phyloP scores from a whole-genome alignment of 2,888 invertebrate species.

The Bhutanitis thaidina region DNA sequence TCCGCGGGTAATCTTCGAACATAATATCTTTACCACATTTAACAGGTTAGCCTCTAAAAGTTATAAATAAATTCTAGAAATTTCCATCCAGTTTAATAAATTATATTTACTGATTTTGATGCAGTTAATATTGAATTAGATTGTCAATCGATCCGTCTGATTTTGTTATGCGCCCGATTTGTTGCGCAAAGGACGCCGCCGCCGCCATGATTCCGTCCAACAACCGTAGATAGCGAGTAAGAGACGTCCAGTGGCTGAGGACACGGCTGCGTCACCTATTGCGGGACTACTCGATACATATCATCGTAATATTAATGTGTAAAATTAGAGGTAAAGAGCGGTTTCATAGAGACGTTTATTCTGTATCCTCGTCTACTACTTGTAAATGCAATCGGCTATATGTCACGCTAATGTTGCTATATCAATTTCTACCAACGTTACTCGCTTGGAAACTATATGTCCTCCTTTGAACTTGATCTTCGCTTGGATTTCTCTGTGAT shows the following conservation, averaged over 20 bases:
- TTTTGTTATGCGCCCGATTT: constrained; percentile 32
- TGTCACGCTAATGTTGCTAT: constrained; percentile 61
- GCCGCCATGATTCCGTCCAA: constrained; percentile 81
- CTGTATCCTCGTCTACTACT: constrained; percentile 75
- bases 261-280: constrained; percentile 79
- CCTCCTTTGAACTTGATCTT: constrained; percentile 26
- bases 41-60: no score
- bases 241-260: constrained; percentile 80
- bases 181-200: constrained; percentile 46
- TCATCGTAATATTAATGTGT: constrained; percentile 84
- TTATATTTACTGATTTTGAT: no score
- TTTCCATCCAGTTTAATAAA: no score
- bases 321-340: constrained; percentile 75
- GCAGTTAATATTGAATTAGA: no score
- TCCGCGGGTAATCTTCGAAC: no score
- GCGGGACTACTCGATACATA: constrained; percentile 87
- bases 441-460: constrained; percentile 52
- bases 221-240: constrained; percentile 80
- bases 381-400: constrained; percentile 71
- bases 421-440: constrained; percentile 45
- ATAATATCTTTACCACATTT: no score
- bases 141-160: neutral
- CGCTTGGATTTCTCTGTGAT: constrained; percentile 23
- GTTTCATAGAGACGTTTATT: constrained; percentile 81
- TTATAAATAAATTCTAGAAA: no score